A percentile compares a stretch with the other conserved stretches of the same genome.
phyloP scores from a whole-genome alignment of 1,140 invertebrate species.

The Lordiphosa mommai region DNA sequence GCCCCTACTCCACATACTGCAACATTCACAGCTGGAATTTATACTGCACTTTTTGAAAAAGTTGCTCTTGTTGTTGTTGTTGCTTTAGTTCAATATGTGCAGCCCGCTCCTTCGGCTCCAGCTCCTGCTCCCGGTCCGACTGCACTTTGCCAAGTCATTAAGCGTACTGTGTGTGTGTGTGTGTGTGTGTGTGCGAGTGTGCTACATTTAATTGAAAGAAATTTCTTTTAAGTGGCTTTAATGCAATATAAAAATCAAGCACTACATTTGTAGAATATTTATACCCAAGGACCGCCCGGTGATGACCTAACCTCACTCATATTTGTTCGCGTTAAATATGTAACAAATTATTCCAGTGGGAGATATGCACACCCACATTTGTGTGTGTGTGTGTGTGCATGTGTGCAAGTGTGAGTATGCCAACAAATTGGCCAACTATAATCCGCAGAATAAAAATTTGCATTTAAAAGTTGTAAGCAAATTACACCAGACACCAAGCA shows the following conservation, averaged over 20 bases:
- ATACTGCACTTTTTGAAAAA: constrained; percentile 63
- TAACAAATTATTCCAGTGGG: no score
- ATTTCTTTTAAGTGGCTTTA: constrained; percentile 62
- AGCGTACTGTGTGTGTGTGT: constrained; percentile 40
- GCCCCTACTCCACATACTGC: constrained; percentile 17
- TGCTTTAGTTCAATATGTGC: constrained; percentile 66
- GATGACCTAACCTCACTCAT: not conserved
- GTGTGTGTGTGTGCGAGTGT: constrained; percentile 15
- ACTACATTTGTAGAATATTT: constrained; percentile 5
- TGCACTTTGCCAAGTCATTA: constrained; percentile 66
- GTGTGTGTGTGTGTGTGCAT: no score
- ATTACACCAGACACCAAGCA: no score
- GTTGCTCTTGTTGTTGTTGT: constrained; percentile 38
- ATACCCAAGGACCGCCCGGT: not conserved
- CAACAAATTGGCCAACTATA: no score
- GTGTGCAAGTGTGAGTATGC: no score
- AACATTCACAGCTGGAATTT: constrained; percentile 43
- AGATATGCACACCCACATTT: no score
- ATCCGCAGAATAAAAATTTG: no score
- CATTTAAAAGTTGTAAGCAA: no score
- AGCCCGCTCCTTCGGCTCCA: not conserved
- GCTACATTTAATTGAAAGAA: constrained; percentile 72
- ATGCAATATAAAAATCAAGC: constrained; percentile 16
- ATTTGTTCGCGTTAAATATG: no score
- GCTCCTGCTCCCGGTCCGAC: constrained; percentile 1